phyloP scores from a whole-genome alignment of 2,797 vertebrate genomes.

The Chaunax sp. region DNA sequence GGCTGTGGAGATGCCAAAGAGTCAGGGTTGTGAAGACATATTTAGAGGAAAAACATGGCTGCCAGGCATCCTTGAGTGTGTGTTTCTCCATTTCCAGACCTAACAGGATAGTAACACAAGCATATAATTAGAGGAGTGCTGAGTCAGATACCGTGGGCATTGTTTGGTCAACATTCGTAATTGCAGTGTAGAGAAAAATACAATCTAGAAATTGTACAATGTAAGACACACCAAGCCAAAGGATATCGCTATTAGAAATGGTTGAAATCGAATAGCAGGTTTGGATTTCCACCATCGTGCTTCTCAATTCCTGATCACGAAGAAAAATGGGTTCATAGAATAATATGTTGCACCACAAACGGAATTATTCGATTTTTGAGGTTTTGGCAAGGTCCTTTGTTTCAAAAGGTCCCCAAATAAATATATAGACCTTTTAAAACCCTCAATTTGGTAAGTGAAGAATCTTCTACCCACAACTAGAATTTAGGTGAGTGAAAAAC shows the following conservation, averaged over 20 bases:
- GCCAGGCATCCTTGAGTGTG: constrained; percentile 58
- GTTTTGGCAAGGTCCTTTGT: too few relatives aligned
- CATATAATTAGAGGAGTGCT: constrained; percentile 78
- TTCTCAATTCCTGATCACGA: constrained; percentile 1
- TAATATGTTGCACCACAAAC: constrained; percentile 11
- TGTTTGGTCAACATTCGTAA: constrained; percentile 62
- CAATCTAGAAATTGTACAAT: constrained; percentile 33
- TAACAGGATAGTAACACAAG: constrained; percentile 71
- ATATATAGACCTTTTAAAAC: too few relatives aligned
- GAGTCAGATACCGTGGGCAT: constrained; percentile 69
- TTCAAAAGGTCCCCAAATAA: too few relatives aligned
- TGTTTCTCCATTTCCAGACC: constrained; percentile 60
- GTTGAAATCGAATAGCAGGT: constrained; percentile 32
- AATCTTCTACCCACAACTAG: neutral
- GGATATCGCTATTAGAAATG: constrained; percentile 39
- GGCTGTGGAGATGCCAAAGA: constrained; percentile 68
- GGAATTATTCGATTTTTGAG: too few relatives aligned
- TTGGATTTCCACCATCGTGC: constrained; percentile 4
- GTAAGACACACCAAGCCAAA: constrained; percentile 34
- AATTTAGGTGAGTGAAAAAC: too few relatives aligned
- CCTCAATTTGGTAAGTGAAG: too few relatives aligned
- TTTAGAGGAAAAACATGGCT: constrained; percentile 62
- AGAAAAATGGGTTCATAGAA: constrained; percentile 29
- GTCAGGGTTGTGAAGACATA: constrained; percentile 66
- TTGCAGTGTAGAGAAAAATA: constrained; percentile 40